Base-by-base conservation (phyloP, 2,797 vertebrate species). In the Anguilla marmorata region DNA sequence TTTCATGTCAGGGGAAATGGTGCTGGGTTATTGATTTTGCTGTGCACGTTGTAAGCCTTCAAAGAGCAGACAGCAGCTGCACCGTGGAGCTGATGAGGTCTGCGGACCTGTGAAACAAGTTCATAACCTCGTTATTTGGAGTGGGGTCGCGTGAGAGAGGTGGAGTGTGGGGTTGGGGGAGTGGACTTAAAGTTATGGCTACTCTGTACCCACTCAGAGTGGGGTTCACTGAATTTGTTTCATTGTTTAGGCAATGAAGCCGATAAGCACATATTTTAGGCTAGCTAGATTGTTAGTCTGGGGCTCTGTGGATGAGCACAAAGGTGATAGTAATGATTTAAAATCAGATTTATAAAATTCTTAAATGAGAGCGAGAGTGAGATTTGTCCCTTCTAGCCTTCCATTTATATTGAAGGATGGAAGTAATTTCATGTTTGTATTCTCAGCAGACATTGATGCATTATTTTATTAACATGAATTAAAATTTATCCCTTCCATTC, bases 1-100 rank as follows among this genome's bases (percentile, higher is more conserved):
- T 86, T 86, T 84, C 21, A 86, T 84, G 88, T 66, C 33, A 52
- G 74, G 45, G 74, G 8, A 52, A 48, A 45, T 37, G 74, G 30
- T 45, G 33, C 54, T 58, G 56, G 60, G 79, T 72, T 84, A 88
- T 72, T 89, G 88, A 89, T 89, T 84, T 83, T 74, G 63, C 41
- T 58, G 45, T 45, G 48, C 54, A 48, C 21, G 50, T 37, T 45
- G 85, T 45, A 84, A 69, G 76, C 63, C 88, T 69, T 89, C 79
- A 86, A 84, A 89, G 85, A n/a, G 19, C 58, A 52, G 85, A 27
- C 54, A 0, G 19, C 76, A 83, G 85, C 85, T 86, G 80, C 79
- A 56, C 6, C 50, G 7, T 74, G 85, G 45, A 37, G 27, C 30
- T 48, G 85, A 76, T 24, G 48, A 83, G 85, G 14, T 45, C 41